Conservation (phyloP, 2,888 invertebrate genomes). For the Diloba caeruleocephala region DNA sequence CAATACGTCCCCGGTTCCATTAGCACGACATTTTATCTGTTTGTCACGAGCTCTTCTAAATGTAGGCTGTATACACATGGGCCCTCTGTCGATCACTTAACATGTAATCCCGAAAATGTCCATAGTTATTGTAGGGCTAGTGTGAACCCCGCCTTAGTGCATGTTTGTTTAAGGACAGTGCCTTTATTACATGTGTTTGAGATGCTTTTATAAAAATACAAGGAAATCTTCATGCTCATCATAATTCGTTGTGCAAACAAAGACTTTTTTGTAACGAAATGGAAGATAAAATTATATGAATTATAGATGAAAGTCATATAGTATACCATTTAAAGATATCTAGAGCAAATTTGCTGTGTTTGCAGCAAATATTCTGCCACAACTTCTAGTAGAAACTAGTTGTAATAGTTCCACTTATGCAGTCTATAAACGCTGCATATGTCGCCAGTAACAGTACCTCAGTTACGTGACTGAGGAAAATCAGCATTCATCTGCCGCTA, state of each 20-base stretch:
- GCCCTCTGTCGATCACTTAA: conserved; percentile 64
- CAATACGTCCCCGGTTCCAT: conserved; percentile 67
- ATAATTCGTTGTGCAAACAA: conserved; percentile 53
- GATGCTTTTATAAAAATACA: conserved; percentile 62
- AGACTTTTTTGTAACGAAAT: conserved; percentile 33
- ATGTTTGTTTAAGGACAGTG: conserved; percentile 56
- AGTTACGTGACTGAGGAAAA: conserved; percentile 77
- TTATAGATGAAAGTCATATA: conserved; percentile 7
- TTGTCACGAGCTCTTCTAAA: conserved; percentile 70
- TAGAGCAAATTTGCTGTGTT: conserved; percentile 20
- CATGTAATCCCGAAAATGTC: conserved; percentile 43
- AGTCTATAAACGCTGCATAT: conserved; percentile 42
- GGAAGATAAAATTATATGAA: conserved; percentile 19
- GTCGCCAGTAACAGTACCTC: conserved; percentile 68
- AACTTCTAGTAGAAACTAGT: conserved; percentile 36
- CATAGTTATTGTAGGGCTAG: conserved; percentile 45
- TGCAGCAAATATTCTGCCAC: conserved; percentile 23
- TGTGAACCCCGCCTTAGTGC: conserved; percentile 58
- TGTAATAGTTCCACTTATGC: conserved; percentile 50
- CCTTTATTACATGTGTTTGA: conserved; percentile 60
- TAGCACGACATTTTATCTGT: conserved; percentile 75
- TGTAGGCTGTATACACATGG: conserved; percentile 56
- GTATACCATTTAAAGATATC: neutral
- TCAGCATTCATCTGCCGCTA: conserved; percentile 67
- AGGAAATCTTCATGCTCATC: conserved; percentile 54